A percentile compares a stretch with the other conserved stretches of the same genome.
Evolutionary conservation across 2,888 invertebrate genomes (phyloP).

Genomic region (Metellina segmentata): DNA sequence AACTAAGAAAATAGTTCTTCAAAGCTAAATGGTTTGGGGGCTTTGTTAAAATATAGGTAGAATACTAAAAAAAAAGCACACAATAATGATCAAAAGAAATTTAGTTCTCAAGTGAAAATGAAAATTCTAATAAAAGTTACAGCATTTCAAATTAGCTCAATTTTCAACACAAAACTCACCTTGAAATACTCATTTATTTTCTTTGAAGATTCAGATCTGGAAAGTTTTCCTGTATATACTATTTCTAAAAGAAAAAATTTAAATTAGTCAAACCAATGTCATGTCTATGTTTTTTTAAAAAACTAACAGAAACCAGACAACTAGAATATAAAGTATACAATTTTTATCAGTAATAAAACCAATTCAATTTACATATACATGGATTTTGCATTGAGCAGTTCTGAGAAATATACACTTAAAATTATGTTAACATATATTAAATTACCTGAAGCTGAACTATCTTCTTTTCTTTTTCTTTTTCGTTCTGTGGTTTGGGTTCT

Average conservation of each 20-base stretch:
- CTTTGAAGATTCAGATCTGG: conserved; percentile 86
- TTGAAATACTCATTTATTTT: conserved; percentile 94
- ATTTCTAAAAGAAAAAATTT: conserved; percentile 49
- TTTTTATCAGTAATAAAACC: neutral
- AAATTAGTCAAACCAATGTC: no score
- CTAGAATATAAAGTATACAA: neutral
- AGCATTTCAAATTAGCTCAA: neutral
- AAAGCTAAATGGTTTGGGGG: no score
- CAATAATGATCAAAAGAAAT: neutral
- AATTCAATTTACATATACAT: neutral
- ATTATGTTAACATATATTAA: neutral
- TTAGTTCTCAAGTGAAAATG: neutral
- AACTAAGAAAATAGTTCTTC: neutral
- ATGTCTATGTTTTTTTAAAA: neutral
- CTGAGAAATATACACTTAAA: no score
- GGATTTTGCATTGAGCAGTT: no score
- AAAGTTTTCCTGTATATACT: conserved; percentile 73
- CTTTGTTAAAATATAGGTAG: no score
- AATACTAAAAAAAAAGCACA: neutral
- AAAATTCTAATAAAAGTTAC: neutral
- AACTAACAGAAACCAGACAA: no score
- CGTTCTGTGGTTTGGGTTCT: conserved; percentile 65
- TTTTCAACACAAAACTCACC: conserved; percentile 78
- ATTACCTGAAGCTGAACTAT: conserved; percentile 54
- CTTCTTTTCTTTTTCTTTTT: conserved; percentile 75